Conservation (phyloP, 2,797 vertebrate species). For the Pangasius sanitwongsei region DNA sequence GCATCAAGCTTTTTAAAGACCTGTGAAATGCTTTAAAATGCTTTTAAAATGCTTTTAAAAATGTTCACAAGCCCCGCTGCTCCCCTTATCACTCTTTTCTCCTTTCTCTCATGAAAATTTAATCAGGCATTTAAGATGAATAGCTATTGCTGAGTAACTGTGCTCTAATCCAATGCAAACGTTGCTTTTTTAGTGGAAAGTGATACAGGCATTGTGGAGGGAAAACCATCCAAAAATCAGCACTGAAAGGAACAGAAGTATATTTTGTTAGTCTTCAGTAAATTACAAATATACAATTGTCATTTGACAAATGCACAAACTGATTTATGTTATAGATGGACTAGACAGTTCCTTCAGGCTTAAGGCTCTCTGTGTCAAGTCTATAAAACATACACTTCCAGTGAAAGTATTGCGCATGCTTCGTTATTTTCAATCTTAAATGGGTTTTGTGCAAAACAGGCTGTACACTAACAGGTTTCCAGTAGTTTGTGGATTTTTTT, state of each 20-base stretch:
- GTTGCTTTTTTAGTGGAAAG: conserved; percentile 86
- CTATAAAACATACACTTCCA: not conserved
- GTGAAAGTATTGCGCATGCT: not conserved
- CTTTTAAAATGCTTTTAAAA: conserved; percentile 49
- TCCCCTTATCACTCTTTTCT: conserved; percentile 74
- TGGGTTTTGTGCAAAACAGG: not conserved
- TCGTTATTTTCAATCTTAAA: not conserved
- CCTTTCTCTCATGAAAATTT: conserved; percentile 93
- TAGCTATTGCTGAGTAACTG: conserved; percentile 77
- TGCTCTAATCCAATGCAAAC: conserved; percentile 78
- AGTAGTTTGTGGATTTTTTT: not conserved
- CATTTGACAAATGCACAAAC: not conserved
- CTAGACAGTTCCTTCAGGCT: not conserved
- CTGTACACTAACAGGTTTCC: not conserved
- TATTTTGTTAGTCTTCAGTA: conserved; percentile 1
- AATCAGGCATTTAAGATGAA: conserved; percentile 91
- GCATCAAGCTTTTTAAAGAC: conserved; percentile 73
- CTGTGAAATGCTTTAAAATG: conserved; percentile 75
- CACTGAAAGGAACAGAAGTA: not conserved
- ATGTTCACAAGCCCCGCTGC: conserved; percentile 70
- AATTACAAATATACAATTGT: conserved; percentile 14
- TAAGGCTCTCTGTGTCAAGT: not conserved
- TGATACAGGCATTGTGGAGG: conserved; percentile 69
- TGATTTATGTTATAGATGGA: not conserved
- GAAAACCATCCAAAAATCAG: not conserved